Evolutionary conservation across 2,797 vertebrate species (phyloP).

Genomic region (Smutsia temminckii): DNA sequence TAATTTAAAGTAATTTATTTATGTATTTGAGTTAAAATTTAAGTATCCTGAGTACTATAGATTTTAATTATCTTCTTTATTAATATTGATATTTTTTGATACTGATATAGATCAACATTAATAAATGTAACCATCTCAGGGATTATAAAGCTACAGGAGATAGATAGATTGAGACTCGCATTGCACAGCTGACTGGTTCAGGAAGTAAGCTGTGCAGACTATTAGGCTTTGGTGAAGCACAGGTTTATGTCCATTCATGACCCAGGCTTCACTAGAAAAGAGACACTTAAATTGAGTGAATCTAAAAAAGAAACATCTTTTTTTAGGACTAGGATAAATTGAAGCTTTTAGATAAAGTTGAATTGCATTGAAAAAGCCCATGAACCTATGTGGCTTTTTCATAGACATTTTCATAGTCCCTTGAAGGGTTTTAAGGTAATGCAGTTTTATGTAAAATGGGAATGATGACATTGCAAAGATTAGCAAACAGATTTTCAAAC

Average conservation of each 20-base stretch:
- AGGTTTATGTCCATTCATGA: constrained; percentile 24
- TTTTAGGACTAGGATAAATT: constrained; percentile 39
- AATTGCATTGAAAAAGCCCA: constrained; percentile 42
- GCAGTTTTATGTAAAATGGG: constrained; percentile 40
- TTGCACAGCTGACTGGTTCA: constrained; percentile 43
- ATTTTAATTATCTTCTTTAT: constrained; percentile 31
- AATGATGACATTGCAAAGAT: constrained; percentile 37
- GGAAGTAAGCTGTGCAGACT: neutral
- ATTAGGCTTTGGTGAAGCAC: neutral
- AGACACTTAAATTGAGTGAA: neutral
- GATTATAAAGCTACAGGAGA: constrained; percentile 36
- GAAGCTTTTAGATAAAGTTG: constrained; percentile 29
- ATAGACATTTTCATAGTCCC: constrained; percentile 1
- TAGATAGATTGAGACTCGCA: neutral
- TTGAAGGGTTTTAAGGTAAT: neutral
- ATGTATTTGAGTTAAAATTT: constrained; percentile 55
- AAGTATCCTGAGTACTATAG: constrained; percentile 26
- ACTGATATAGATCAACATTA: constrained; percentile 43
- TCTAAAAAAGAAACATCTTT: constrained; percentile 48
- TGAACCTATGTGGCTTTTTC: constrained; percentile 33
- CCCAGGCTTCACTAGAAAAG: neutral
- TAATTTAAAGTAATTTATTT: constrained; percentile 49
- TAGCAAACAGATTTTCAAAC: constrained; percentile 56
- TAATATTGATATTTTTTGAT: constrained; percentile 48
- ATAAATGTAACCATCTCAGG: constrained; percentile 32